Evolutionary conservation across 2,797 vertebrate species (phyloP).

Genomic region (Pelochelys cantorii): DNA sequence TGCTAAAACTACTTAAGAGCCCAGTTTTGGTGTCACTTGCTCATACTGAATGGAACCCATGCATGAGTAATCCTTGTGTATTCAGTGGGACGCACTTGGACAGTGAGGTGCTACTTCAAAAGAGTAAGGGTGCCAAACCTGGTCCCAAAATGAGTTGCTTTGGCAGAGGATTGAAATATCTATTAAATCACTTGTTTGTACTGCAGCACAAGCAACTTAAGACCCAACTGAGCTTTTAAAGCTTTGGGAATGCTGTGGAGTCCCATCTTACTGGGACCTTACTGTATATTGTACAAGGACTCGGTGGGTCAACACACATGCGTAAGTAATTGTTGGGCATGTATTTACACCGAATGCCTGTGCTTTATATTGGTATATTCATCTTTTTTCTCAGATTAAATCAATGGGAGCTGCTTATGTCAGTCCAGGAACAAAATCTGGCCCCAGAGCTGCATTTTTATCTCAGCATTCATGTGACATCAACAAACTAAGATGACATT

Average conservation of each 20-base stretch:
- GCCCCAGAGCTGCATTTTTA: not conserved
- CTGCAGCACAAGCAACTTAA: not conserved
- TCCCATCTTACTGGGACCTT: not conserved
- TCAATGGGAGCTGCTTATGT: not conserved
- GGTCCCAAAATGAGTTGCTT: not conserved
- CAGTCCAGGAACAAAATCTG: not conserved
- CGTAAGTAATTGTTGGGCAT: not conserved
- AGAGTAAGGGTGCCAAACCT: not conserved
- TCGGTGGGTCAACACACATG: not conserved
- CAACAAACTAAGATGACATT: not conserved
- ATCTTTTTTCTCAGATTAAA: not conserved
- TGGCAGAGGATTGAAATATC: not conserved
- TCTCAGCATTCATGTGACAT: not conserved
- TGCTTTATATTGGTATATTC: not conserved
- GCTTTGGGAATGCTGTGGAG: not conserved
- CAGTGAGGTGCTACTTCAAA: not conserved
- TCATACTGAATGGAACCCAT: not conserved
- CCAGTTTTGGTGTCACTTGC: not conserved
- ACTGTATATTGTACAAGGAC: not conserved
- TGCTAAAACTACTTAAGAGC: not conserved
- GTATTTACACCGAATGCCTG: not conserved
- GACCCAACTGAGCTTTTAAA: not conserved
- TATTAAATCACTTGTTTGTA: not conserved
- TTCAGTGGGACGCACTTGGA: not conserved
- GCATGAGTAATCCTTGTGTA: not conserved